Evolutionary conservation across 2,113 vertebrate genomes (phyloP).

Genomic region (Esox niger): DNA sequence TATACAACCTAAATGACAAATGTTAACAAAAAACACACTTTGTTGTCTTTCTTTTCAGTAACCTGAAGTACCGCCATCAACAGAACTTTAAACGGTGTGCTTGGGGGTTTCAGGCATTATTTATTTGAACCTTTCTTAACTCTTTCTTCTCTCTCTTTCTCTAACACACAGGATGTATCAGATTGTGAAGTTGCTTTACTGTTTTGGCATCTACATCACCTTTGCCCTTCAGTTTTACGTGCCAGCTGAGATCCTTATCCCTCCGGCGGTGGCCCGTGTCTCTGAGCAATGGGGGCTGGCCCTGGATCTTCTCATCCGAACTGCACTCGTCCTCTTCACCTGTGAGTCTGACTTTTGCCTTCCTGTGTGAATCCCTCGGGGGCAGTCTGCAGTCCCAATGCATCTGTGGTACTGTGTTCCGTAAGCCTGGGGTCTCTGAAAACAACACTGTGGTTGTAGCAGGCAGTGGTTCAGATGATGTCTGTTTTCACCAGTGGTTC

Average conservation of each 20-base stretch:
- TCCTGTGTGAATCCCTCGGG: no score
- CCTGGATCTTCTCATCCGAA: constrained; percentile 79
- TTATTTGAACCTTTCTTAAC: no score
- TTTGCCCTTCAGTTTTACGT: constrained; percentile 96
- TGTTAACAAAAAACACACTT: no score
- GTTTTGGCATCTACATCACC: constrained; percentile 90
- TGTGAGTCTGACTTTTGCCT: constrained; percentile 78
- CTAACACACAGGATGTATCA: constrained; percentile 84
- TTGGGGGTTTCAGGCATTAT: no score
- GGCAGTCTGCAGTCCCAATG: no score
- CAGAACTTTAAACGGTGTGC: no score
- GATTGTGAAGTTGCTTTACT: constrained; percentile 91
- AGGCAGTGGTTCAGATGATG: no score
- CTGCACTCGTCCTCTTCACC: constrained; percentile 80
- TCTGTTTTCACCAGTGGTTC: no score
- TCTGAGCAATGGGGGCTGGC: constrained; percentile 66
- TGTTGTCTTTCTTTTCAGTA: no score
- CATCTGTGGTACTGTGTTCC: neutral
- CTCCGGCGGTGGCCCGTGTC: constrained; percentile 67
- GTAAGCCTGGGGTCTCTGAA: neutral
- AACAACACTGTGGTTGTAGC: no score
- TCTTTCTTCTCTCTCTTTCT: neutral
- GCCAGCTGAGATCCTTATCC: constrained; percentile 88
- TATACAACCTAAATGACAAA: no score
- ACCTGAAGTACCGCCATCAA: no score